A percentile compares a stretch with the other conserved stretches of the same genome.
phyloP scores from a whole-genome alignment of 2,797 vertebrate genomes.

The Valencia hispanica region DNA sequence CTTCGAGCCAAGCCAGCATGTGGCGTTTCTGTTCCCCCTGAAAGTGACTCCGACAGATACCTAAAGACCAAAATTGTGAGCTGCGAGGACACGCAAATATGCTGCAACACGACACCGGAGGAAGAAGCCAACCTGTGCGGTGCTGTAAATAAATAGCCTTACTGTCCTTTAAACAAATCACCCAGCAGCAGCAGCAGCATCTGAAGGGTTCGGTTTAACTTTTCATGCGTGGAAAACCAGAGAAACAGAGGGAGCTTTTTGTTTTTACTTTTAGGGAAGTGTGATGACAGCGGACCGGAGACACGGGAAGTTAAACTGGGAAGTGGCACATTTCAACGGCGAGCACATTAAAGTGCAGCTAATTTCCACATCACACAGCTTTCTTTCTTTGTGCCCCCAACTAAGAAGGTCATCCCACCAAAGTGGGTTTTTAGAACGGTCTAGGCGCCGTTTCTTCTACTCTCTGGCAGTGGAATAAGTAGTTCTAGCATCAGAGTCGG shows the following conservation, averaged over 20 bases:
- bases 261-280: background rate
- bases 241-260: background rate
- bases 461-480: background rate
- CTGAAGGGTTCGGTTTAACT: slow-evolving; percentile 18
- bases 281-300: background rate
- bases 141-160: slow-evolving; percentile 38
- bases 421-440: no score
- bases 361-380: background rate
- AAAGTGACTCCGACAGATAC: slow-evolving; percentile 52
- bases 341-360: background rate
- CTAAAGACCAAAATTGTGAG: slow-evolving; percentile 32
- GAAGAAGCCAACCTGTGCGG: slow-evolving; percentile 38
- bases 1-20: slow-evolving; percentile 38
- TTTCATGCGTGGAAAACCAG: slow-evolving; percentile 12
- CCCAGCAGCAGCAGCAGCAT: slow-evolving; percentile 32
- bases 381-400: background rate
- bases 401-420: background rate
- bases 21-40: slow-evolving; percentile 47
- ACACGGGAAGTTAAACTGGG: slow-evolving; percentile 1
- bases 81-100: slow-evolving; percentile 41
- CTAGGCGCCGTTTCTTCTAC: background rate
- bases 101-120: slow-evolving; percentile 50
- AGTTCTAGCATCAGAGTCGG: background rate
- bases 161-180: slow-evolving; percentile 42
- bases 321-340: background rate